Evolutionary conservation across 2,888 invertebrate species (phyloP).

Genomic region (Vesta saturnalis): DNA sequence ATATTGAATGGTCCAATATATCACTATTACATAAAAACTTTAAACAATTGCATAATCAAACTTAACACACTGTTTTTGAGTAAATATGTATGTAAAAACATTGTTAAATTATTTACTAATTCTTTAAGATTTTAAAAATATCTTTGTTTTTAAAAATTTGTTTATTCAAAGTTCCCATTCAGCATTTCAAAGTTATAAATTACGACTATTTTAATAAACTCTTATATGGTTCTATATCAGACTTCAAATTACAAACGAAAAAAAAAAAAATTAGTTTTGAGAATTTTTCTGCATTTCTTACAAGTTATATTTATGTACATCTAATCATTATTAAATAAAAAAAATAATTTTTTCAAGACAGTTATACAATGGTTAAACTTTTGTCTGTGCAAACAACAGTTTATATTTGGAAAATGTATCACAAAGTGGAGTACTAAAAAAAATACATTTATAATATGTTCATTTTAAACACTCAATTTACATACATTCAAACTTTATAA

Average conservation of each 20-base stretch:
- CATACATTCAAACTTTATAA: conserved; percentile 36
- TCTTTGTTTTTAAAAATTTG: conserved; percentile 11
- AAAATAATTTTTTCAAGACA: conserved; percentile 36
- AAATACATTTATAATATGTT: conserved; percentile 33
- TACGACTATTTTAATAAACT: conserved; percentile 28
- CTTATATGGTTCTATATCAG: conserved; percentile 44
- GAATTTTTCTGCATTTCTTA: conserved; percentile 30
- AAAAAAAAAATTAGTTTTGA: conserved; percentile 16
- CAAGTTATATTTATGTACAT: conserved; percentile 27
- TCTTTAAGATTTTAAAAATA: too few species aligned
- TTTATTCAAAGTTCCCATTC: conserved; percentile 36
- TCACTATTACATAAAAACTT: too few species aligned
- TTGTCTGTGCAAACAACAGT: conserved; percentile 31
- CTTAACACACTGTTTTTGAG: too few species aligned
- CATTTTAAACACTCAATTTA: conserved; percentile 30
- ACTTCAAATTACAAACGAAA: conserved; percentile 37
- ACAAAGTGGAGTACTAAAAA: conserved; percentile 56
- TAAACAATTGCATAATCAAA: too few species aligned
- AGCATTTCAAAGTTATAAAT: conserved; percentile 31
- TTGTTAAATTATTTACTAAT: too few species aligned
- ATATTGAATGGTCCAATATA: too few species aligned
- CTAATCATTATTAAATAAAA: conserved; percentile 29
- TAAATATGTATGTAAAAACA: too few species aligned
- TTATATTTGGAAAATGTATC: conserved; percentile 49
- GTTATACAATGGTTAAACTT: conserved; percentile 37